Evolutionary conservation across 2,797 vertebrate species (phyloP).

Genomic region (Pithecia hirsuta): DNA sequence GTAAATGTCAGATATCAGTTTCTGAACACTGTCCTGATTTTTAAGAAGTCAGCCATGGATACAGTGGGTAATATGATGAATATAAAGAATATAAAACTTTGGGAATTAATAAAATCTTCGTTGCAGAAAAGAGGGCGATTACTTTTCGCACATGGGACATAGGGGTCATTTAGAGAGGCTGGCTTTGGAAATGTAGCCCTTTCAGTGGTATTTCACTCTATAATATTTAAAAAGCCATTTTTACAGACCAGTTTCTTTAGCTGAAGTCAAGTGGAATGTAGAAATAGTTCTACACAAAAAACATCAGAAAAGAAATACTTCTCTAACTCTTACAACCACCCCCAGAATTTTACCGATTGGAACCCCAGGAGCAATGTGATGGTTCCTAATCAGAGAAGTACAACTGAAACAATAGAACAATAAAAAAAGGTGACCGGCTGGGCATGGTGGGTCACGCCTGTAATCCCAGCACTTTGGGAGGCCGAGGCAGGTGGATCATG

Average conservation of each 20-base stretch:
- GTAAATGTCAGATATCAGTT: slow-evolving; percentile 77
- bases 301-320: neutral
- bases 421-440: neutral
- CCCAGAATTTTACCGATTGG: slow-evolving; percentile 23
- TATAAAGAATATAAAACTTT: slow-evolving; percentile 59
- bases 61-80: slow-evolving; percentile 38
- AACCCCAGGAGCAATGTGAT: neutral
- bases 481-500: neutral
- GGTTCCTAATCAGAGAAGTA: neutral
- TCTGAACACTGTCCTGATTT: slow-evolving; percentile 52
- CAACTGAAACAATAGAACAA: neutral
- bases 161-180: slow-evolving; percentile 53
- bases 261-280: slow-evolving; percentile 55
- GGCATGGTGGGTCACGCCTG: neutral
- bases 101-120: slow-evolving; percentile 57
- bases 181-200: slow-evolving; percentile 49
- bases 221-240: slow-evolving; percentile 52
- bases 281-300: neutral
- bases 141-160: neutral
- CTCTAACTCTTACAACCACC: neutral
- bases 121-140: slow-evolving; percentile 54
- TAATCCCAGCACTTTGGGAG: neutral
- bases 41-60: slow-evolving; percentile 44
- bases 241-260: slow-evolving; percentile 22
- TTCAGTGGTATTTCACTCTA: slow-evolving; percentile 62